Percentiles rank a stretch among this genome's conserved stretches.
These are phyloP conservation scores for Tarsius wallacei DNA, from an alignment of 2,797 vertebrate species.

Conservation along the genomic window DNA sequence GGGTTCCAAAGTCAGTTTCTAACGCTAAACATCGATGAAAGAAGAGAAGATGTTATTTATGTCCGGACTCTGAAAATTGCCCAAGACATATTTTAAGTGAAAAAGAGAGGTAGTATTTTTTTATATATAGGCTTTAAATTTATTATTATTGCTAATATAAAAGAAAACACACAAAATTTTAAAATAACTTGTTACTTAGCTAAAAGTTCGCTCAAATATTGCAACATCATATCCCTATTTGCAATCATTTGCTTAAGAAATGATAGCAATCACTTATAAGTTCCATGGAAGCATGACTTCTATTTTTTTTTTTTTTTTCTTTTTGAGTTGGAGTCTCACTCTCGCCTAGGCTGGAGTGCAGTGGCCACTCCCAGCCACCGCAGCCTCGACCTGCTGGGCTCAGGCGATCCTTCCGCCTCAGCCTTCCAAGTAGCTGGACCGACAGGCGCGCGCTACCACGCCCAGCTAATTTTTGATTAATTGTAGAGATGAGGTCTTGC, in stretches of 20 bases:
- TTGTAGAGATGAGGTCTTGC: too few species aligned
- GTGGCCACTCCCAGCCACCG: too few species aligned
- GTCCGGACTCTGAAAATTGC: not conserved
- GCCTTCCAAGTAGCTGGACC: too few species aligned
- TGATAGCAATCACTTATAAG: not conserved
- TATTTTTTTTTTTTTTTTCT: too few species aligned
- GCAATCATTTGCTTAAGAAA: not conserved
- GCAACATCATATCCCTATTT: not conserved
- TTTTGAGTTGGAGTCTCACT: too few species aligned
- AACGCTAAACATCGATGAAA: not conserved
- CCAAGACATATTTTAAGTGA: slow-evolving; percentile 27
- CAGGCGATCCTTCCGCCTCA: too few species aligned
- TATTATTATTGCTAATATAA: not conserved
- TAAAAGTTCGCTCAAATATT: not conserved
- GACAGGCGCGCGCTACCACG: too few species aligned
- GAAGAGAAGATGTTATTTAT: not conserved
- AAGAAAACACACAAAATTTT: not conserved
- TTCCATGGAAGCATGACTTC: not conserved
- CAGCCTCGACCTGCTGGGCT: too few species aligned
- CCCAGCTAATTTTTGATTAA: too few species aligned
- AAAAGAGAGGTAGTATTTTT: not conserved
- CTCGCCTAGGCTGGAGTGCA: too few species aligned
- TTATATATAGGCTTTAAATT: not conserved
- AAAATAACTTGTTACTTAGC: not conserved
- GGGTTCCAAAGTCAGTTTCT: slow-evolving; percentile 10